Evolutionary conservation across 2,113 vertebrate genomes (phyloP), one percentile per base, ranked within the genome.

Genomic region (Trogon surrucura): DNA sequence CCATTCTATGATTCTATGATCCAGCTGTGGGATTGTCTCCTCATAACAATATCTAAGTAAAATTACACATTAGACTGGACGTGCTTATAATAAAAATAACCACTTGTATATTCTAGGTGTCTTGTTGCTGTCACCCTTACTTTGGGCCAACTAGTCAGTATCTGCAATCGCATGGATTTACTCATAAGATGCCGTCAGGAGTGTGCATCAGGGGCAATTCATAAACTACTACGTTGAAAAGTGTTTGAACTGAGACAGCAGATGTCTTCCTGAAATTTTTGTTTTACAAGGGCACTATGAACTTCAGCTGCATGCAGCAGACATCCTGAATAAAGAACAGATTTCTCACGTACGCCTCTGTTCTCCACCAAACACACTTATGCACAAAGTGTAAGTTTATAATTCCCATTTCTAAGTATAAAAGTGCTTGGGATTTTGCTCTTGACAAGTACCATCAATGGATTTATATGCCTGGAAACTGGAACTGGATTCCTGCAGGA

Each of bases 321-420:
- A 26, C 75, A 41, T 91, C 79, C 54, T 60, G 22, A 93, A 92
- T 93, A 88, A 95, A 96, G 85, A 88, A 56, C 23, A 93, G 71
- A 81, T 96, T 95, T 89, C 56, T 91, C 36, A 80, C 30, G 25
- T 62, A 36, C 45, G 6, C 51, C 66, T 53, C 41, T 87, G 44
- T 86, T 95, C 85, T 94, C 78, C 45, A 83, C 75, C 50, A 72
- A 74, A 62, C 80, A 56, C n/a, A 26, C 67, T 38, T 26, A 12
- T 41, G 50, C 21, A 64, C 20, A 17, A 57, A 34, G 13, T 47
- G 2, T 29, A 65, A 41, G 34, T 56, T 32, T 77, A 36, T 60
- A 60, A 11, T 53, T 90, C 36, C 34, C 7, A 18, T 85, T 75
- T 88, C 36, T 36, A 72, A 75, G 14, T 22, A 17, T 27, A 83